Conservation (phyloP, 2,888 invertebrate species). For the Nezara viridula region DNA sequence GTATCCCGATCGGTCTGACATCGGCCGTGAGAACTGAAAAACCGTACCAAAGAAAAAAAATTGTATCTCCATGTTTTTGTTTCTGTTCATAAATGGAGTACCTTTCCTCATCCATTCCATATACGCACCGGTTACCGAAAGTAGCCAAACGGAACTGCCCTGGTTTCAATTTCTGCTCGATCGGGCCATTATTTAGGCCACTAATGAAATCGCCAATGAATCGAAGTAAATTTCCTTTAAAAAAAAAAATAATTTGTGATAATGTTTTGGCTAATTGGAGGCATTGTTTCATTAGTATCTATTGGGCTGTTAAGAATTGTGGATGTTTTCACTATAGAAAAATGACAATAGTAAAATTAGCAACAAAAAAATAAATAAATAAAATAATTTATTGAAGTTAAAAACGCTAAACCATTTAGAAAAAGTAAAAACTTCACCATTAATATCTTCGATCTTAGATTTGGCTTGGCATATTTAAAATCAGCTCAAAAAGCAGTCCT, state of each 20-base stretch:
- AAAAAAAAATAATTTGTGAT: not conserved
- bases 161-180: not conserved
- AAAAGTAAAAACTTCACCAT: too few species aligned
- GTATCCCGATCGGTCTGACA: not conserved
- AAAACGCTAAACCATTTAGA: too few species aligned
- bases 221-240: not conserved
- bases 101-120: not conserved
- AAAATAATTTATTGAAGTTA: too few species aligned
- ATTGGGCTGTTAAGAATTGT: not conserved
- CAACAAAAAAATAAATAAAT: too few species aligned
- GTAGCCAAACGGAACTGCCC: not conserved
- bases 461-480: too few species aligned
- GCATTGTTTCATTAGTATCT: not conserved
- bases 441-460: too few species aligned
- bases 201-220: not conserved
- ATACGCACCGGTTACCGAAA: not conserved
- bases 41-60: too few species aligned
- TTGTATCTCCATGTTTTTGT: not conserved
- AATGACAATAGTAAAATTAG: too few species aligned
- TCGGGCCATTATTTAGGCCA: slow-evolving; percentile 12
- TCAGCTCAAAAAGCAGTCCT: too few species aligned
- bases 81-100: not conserved
- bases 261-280: not conserved
- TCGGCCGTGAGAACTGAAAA: not conserved
- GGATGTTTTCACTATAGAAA: not conserved